Evolutionary conservation across 2,888 invertebrate species (phyloP), one percentile per base, ranked within the genome.

Genomic region (Orthosia cruda): DNA sequence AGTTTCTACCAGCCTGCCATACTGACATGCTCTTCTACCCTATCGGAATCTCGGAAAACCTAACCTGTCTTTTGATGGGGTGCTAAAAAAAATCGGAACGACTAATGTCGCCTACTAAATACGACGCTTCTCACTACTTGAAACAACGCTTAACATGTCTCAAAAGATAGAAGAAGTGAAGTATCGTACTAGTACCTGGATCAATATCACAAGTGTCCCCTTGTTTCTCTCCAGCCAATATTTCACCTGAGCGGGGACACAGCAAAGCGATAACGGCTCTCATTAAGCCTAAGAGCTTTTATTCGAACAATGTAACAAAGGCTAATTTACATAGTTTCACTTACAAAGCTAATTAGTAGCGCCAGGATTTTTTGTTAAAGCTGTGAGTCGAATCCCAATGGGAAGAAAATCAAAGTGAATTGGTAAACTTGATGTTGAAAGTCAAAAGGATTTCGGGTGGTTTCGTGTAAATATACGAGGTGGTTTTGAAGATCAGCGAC

Each of bases 281-380:
- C 68, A 83, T 83, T 71, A 74, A 71, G 67, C 52, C 57, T 58
- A 83, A 83, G 54, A 74, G 84, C 83, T 65, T 78, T 66, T 67
- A 61, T 52, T 55, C 71, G 71, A 62, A 82, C 68, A 50, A n/a
- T 59, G 49, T 70, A 23, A 64, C 67, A 80, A 80, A 74, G 65
- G 40, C 65, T 82, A 71, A 82, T 82, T 80, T 79, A 74, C 81
- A 84, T 84, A 80, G 84, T 80, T 74, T 74, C 55, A 57, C 55
- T 70, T 80, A 74, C 84, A 71, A 80, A 84, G 68, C 54, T 55
- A 80, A 83, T 83, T 73, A 72, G 64, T 58, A 26, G 54, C 54
- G 23, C 65, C 50, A 23, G 58, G 49, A 68, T 68, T 84, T 81
- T 82, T 84, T 83, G 40, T 40, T 32, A 20, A 62, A 67, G 58